Conservation (phyloP, 2,797 vertebrate genomes). For the Aselliscus stoliczkanus region DNA sequence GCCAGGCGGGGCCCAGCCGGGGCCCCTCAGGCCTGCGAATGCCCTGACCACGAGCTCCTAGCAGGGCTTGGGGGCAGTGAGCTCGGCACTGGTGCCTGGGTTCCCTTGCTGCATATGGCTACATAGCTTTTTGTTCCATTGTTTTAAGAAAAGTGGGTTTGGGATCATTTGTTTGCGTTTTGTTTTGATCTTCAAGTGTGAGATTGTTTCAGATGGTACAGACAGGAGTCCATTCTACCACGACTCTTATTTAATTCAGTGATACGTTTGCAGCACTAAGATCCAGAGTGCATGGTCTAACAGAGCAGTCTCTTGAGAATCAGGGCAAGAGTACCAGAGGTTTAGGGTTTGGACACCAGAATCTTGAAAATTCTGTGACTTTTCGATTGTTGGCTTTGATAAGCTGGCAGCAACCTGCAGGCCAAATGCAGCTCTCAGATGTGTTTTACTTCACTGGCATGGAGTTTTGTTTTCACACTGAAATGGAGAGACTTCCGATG, state of each 20-base stretch:
- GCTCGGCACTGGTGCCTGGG: not conserved
- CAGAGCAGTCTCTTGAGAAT: not conserved
- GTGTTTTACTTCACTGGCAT: accelerated
- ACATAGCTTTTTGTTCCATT: not conserved
- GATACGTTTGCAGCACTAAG: accelerated
- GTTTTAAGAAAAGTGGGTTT: not conserved
- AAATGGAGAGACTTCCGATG: not conserved
- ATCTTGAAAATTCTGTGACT: not conserved
- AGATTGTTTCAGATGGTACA: too few relatives aligned
- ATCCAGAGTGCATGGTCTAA: accelerated
- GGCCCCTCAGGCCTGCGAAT: accelerated
- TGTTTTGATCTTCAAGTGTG: not conserved
- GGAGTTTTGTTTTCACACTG: not conserved
- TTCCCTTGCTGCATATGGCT: not conserved
- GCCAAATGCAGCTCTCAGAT: accelerated
- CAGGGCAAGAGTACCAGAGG: not conserved
- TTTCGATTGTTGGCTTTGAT: accelerated
- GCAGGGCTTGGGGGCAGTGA: not conserved
- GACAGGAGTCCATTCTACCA: not conserved
- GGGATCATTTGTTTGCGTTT: not conserved
- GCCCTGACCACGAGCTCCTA: not conserved
- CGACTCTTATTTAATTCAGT: accelerated
- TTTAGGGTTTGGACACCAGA: not conserved
- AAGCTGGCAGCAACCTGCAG: not conserved
- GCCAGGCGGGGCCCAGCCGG: not conserved